These are phyloP conservation scores for Drosophila pseudotalamancana DNA, from an alignment of 2,888 invertebrate species.

Conservation along the genomic window DNA sequence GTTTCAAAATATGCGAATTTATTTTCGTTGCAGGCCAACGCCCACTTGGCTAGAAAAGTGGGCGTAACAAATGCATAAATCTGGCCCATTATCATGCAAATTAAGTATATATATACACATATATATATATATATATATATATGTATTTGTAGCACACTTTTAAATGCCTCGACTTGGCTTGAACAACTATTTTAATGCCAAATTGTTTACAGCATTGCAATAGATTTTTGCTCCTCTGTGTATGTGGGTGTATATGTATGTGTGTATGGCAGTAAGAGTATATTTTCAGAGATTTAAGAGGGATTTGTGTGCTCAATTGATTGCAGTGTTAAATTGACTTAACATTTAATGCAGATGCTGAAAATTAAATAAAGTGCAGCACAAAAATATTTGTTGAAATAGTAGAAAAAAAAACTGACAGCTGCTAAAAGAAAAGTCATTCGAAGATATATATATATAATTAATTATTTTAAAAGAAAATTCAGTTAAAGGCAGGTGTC, in stretches of 20 bases:
- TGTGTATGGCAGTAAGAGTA: neutral
- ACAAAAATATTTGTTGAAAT: conserved; percentile 7
- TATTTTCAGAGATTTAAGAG: conserved; percentile 4
- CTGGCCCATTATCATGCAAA: conserved; percentile 62
- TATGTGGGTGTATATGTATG: neutral
- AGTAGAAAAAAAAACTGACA: neutral
- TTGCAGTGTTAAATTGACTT: conserved; percentile 7
- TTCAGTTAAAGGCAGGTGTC: too few relatives aligned
- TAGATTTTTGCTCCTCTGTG: neutral
- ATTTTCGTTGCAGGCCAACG: conserved; percentile 49
- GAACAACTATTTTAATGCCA: conserved; percentile 43
- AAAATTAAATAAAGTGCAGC: neutral
- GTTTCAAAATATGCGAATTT: conserved; percentile 68
- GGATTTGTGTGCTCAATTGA: conserved; percentile 3
- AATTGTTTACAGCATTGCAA: conserved; percentile 43
- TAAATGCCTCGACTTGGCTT: conserved; percentile 31
- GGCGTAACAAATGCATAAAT: conserved; percentile 56
- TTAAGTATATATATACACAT: conserved; percentile 59
- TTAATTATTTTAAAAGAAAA: too few relatives aligned
- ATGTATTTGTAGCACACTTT: conserved; percentile 31
- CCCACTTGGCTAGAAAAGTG: conserved; percentile 33
- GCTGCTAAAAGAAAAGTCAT: neutral
- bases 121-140: conserved; percentile 9
- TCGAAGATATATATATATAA: too few relatives aligned
- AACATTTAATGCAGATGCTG: neutral